Base-by-base conservation (phyloP, 2,888 invertebrate genomes). In the Altica lythri region DNA sequence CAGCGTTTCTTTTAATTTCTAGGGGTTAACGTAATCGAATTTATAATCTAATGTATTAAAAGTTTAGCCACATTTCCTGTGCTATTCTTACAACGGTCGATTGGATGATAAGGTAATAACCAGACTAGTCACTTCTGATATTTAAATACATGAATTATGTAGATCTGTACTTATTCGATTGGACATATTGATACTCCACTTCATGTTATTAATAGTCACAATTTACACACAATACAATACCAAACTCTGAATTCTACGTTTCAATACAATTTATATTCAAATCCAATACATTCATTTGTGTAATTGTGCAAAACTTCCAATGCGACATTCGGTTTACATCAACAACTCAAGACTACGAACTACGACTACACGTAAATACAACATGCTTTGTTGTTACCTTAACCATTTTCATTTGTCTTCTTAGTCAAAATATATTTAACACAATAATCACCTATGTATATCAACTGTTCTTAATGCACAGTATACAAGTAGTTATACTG, bases 81-180 rank as follows among this genome's bases (percentile, higher is more conserved):
- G 50, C 60, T 55, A 59, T 53, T 54, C 47, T 55, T 34, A 30
- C 45, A 48, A 49, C 68, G 74, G 74, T 74, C 35, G 73, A 72
- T 70, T 69, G 67, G 66, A 72, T 75, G 75, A 75, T 75, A 75
- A 74, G 76, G 75, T 75, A 75, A 73, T 75, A 75, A 75, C 70
- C 71, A 69, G 72, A 69, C 71, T 71, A 65, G 70, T 63, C 64
- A 40, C 17, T 40, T 9, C 4, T 63, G 69, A 72, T 75, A 75
- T 76, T 76, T 76, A 75, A 76, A 76, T 75, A 73, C 73, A 76
- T 76, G 74, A 75, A 76, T 76, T 76, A 76, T 76, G 74, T 75
- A 76, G 74, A 75, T 75, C 68, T 65, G 70, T 73, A 72, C 72
- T 75, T 75, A 75, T 74, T 72, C 75, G 75, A 76, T 76, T 75